Conservation (phyloP, 2,113 vertebrate genomes). For the Daboia siamensis region DNA sequence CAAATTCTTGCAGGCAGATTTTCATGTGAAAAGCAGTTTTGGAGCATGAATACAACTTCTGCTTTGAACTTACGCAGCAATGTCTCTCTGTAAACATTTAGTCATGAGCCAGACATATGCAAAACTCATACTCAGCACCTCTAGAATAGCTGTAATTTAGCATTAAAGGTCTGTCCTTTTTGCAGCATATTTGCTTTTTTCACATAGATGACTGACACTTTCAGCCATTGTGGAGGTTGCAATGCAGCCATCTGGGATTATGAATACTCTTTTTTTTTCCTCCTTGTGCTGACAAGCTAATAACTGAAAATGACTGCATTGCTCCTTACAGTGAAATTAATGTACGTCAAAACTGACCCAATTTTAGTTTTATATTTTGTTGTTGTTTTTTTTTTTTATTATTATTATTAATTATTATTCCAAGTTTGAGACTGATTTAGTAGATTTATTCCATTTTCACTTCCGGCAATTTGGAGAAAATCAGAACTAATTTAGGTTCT, state of each 20-base stretch:
- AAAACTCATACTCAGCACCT: not conserved
- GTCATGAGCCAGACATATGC: not conserved
- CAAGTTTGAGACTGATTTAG: conserved; percentile 4
- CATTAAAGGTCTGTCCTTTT: not conserved
- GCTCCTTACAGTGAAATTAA: not conserved
- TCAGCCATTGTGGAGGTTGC: not conserved
- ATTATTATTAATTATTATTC: not conserved
- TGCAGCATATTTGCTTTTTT: not conserved
- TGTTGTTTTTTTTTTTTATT: not conserved
- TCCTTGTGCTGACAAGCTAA: not conserved
- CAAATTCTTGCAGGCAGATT: not conserved
- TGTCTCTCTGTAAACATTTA: not conserved
- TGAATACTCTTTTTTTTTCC: not conserved
- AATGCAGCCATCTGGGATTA: not conserved
- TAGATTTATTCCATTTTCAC: not conserved
- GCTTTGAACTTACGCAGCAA: not conserved
- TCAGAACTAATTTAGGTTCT: not conserved
- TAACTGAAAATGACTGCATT: not conserved
- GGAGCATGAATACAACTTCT: not conserved
- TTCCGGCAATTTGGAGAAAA: not conserved
- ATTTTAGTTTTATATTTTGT: not conserved
- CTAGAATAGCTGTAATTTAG: not conserved
- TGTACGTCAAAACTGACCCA: not conserved
- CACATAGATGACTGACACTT: not conserved
- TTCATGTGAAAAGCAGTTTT: not conserved